phyloP scores from a whole-genome alignment of 2,888 invertebrate genomes.

The Pachycephus smyrnensis region DNA sequence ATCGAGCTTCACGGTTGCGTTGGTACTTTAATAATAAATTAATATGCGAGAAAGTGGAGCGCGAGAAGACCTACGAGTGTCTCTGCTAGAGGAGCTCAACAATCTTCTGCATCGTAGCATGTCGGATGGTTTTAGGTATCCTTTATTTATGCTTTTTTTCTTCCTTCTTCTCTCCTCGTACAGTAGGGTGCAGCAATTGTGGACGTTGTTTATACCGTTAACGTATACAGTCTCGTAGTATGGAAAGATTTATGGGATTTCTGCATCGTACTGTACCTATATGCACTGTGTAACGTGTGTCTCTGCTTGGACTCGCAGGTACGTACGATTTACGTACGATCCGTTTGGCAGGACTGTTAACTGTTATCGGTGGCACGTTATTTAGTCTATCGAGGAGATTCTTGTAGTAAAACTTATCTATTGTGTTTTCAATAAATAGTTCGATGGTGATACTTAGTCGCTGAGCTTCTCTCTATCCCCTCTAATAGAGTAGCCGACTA shows the following conservation, averaged over 20 bases:
- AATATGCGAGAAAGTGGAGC: conserved; percentile 27
- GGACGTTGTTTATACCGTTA: background rate
- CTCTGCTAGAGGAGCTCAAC: background rate
- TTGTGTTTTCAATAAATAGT: conserved; percentile 10
- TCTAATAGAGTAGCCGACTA: conserved; percentile 40
- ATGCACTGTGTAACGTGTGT: background rate
- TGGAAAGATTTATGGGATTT: background rate
- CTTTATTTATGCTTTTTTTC: background rate
- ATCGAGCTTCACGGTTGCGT: background rate
- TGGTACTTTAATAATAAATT: conserved; percentile 22
- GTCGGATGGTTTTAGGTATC: background rate
- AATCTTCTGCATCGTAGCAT: background rate
- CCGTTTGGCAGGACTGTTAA: background rate
- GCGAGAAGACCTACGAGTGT: conserved; percentile 24
- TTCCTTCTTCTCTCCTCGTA: background rate
- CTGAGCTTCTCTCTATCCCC: conserved; percentile 14
- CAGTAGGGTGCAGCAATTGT: background rate
- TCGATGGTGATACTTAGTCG: conserved; percentile 17
- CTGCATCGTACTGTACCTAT: background rate
- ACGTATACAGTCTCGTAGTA: background rate
- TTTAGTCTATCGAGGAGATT: background rate
- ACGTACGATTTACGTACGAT: background rate
- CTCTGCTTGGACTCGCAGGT: background rate
- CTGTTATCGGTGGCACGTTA: background rate
- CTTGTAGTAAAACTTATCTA: background rate